phyloP scores from a whole-genome alignment of 1,140 invertebrate genomes.

The Drosophila sp. region DNA sequence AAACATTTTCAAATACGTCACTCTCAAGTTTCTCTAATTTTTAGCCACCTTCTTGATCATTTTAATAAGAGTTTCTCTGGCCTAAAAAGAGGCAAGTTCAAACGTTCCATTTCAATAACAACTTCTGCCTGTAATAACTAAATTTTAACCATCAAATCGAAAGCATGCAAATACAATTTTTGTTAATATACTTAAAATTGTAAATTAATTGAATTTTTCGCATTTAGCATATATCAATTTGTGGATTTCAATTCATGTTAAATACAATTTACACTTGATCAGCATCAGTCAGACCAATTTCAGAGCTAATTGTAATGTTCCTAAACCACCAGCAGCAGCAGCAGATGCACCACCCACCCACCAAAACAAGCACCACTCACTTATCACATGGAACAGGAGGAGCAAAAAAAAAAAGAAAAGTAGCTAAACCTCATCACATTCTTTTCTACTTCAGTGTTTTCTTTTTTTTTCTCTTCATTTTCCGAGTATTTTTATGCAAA shows the following conservation, averaged over 20 bases:
- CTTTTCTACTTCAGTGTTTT: too few species aligned
- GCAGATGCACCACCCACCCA: neutral
- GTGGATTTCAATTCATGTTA: neutral
- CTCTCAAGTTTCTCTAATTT: too few species aligned
- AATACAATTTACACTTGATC: conserved; percentile 13
- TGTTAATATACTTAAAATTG: neutral
- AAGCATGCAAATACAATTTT: too few species aligned
- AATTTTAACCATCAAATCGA: too few species aligned
- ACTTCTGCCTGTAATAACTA: too few species aligned
- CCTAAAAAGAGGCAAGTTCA: too few species aligned
- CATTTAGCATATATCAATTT: conserved; percentile 20
- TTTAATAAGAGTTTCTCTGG: too few species aligned
- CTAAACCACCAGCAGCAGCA: neutral
- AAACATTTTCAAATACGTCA: too few species aligned
- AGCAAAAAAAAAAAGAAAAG: neutral
- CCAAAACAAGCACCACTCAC: conserved; percentile 3
- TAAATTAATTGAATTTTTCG: neutral
- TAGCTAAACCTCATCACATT: conserved; percentile 40
- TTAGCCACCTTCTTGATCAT: too few species aligned
- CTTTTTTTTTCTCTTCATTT: conserved; percentile 37
- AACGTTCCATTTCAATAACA: too few species aligned
- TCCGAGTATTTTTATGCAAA: conserved; percentile 76
- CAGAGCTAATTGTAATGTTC: conserved; percentile 6
- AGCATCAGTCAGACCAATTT: conserved; percentile 5
- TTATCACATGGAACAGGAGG: conserved; percentile 8